Evolutionary conservation across 2,113 vertebrate species (phyloP).

Genomic region (Amblyopsis rosae): DNA sequence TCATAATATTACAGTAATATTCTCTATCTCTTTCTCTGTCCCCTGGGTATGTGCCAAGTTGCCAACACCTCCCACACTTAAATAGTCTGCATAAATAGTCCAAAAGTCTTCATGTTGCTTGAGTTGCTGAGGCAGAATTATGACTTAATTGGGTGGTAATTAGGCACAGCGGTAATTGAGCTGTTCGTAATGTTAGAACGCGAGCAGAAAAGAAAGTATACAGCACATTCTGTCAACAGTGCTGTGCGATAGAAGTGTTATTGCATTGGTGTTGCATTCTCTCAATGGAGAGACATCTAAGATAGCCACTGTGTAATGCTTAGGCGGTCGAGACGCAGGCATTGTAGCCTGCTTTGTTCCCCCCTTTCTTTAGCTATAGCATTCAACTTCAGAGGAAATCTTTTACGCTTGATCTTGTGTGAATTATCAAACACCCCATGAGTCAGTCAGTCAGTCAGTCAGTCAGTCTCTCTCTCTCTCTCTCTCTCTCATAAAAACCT

Average conservation of each 20-base stretch:
- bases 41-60: background rate
- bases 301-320: background rate
- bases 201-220: background rate
- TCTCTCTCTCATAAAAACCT: background rate
- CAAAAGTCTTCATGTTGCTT: background rate
- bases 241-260: background rate
- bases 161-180: background rate
- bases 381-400: background rate
- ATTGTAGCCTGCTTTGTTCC: too few species aligned
- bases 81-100: background rate
- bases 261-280: background rate
- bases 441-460: background rate
- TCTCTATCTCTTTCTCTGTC: slow-evolving; percentile 8
- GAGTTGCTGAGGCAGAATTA: background rate
- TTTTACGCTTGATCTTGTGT: slow-evolving; percentile 2
- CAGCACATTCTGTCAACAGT: background rate
- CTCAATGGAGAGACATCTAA: slow-evolving; percentile 1
- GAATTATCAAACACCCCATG: background rate
- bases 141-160: background rate
- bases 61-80: background rate
- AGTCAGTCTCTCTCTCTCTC: background rate
- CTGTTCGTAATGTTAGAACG: background rate
- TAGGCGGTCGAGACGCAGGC: background rate
- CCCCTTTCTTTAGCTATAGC: background rate
- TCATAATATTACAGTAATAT: background rate